Percentiles rank a stretch among this genome's conserved stretches.
Conservation (phyloP, 37 sponge, comb jelly and placozoan species). For the Aphrocallistes beatrix region DNA sequence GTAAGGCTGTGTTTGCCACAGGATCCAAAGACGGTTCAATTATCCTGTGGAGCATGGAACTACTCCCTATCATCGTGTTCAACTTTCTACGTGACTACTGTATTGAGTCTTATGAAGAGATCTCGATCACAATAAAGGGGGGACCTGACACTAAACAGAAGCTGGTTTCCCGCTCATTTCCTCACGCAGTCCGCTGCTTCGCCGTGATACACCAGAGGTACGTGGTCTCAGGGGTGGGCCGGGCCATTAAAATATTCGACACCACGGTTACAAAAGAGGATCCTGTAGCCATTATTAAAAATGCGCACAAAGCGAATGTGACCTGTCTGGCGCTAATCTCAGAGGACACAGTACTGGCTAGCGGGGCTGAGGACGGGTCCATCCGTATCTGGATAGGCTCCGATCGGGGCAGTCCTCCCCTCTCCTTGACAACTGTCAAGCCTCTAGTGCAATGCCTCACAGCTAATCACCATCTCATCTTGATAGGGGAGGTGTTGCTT, state of each 20-base stretch:
- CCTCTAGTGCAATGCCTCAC: slow-evolving; percentile 6
- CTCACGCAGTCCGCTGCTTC: not conserved
- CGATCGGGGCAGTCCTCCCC: not conserved
- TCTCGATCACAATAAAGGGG: not conserved
- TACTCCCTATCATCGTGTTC: not conserved
- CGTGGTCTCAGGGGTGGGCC: not conserved
- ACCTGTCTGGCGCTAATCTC: not conserved
- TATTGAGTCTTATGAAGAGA: not conserved
- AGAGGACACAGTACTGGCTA: not conserved
- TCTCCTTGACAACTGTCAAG: not conserved
- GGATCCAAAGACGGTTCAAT: not conserved
- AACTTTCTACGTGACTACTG: not conserved
- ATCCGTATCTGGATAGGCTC: not conserved
- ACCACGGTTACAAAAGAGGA: slow-evolving; percentile 16
- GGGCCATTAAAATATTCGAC: not conserved
- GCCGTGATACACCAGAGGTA: not conserved
- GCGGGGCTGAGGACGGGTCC: not conserved
- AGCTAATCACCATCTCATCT: not conserved
- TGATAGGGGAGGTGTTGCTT: not conserved
- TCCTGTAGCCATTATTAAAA: not conserved
- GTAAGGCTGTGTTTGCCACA: not conserved
- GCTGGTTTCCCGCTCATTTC: not conserved
- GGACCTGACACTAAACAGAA: not conserved
- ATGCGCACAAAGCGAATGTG: not conserved
- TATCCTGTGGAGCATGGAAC: not conserved